Percentiles rank a stretch among this genome's conserved stretches.
Conservation (phyloP, 2,113 vertebrate species). For the Falcunculus frontatus region DNA sequence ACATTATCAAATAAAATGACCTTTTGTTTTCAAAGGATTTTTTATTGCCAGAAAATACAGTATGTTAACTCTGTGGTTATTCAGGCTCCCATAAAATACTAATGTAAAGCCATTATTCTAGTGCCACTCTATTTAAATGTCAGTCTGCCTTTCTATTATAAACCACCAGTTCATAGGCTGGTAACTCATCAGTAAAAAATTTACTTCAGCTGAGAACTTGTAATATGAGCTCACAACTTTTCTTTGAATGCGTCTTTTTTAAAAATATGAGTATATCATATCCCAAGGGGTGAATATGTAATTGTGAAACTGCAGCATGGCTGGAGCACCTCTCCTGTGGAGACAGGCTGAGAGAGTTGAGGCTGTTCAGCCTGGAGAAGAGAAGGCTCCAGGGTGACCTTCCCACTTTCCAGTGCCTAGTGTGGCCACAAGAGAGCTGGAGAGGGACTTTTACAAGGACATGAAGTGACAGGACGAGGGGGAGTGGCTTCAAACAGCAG, state of each 20-base stretch:
- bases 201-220: background rate
- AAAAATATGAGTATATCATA: background rate
- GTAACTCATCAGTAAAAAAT: conserved; percentile 33
- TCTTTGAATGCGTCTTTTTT: background rate
- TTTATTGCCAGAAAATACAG: conserved; percentile 49
- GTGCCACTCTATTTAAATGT: conserved; percentile 48
- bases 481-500: fast-evolving
- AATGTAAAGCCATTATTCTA: conserved; percentile 36
- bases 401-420: background rate
- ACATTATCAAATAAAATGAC: conserved; percentile 47
- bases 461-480: background rate
- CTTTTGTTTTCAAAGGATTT: conserved; percentile 59
- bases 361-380: background rate
- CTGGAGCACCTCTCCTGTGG: background rate
- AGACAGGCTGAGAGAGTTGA: background rate
- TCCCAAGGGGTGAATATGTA: background rate
- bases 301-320: background rate
- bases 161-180: conserved; percentile 27
- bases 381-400: background rate
- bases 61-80: conserved; percentile 41
- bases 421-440: background rate
- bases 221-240: background rate
- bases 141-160: conserved; percentile 47
- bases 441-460: background rate
- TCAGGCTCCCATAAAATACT: conserved; percentile 38